Percentiles rank a stretch among this genome's conserved stretches.
These are phyloP conservation scores for Picus viridis DNA, from an alignment of 2,797 vertebrate species.

Conservation along the genomic window DNA sequence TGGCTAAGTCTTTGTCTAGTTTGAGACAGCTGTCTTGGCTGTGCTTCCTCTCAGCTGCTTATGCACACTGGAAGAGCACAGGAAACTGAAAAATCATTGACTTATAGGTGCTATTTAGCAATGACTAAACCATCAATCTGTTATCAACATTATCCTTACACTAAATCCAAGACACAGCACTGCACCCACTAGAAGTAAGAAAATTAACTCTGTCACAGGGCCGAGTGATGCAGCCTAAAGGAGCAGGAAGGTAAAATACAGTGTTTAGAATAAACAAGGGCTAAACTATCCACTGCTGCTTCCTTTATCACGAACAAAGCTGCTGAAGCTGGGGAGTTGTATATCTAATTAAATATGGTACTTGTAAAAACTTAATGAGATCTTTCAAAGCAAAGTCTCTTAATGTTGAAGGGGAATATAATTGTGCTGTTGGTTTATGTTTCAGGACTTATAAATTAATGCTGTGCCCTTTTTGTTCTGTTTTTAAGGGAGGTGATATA, in stretches of 20 bases:
- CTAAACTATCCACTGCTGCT: not conserved
- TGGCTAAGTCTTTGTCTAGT: not conserved
- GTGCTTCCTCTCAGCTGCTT: not conserved
- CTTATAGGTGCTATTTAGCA: not conserved
- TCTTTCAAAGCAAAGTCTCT: not conserved
- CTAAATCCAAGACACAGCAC: not conserved
- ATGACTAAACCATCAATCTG: no score
- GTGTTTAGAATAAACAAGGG: not conserved
- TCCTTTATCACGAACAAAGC: not conserved
- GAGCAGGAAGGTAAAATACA: not conserved
- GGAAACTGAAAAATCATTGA: not conserved
- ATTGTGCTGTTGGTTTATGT: not conserved
- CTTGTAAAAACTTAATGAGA: not conserved
- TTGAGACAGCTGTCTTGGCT: no score
- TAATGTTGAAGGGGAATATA: not conserved
- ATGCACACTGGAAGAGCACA: not conserved
- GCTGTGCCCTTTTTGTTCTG: not conserved
- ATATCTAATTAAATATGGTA: not conserved
- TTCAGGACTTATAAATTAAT: conserved; percentile 1
- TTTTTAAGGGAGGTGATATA: conserved; percentile 91
- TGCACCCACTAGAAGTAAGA: not conserved
- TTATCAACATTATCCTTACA: not conserved
- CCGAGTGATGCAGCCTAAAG: not conserved
- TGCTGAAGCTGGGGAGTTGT: not conserved
- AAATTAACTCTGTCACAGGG: not conserved